phyloP scores from a whole-genome alignment of 1,140 invertebrate species.

The Helicorthomorpha holstii region DNA sequence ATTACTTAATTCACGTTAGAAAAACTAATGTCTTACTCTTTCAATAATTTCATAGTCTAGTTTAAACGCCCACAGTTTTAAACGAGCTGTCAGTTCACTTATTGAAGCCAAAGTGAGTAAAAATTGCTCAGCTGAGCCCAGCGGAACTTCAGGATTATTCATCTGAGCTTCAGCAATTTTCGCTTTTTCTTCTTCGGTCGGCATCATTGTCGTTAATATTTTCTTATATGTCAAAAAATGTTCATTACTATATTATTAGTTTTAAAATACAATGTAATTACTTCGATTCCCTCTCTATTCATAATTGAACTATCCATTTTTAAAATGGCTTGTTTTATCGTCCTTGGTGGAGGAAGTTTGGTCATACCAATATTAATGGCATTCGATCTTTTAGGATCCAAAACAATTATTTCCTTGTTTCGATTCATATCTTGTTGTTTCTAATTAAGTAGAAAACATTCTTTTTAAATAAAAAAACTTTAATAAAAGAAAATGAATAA shows the following conservation, averaged over 20 bases:
- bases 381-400: slow-evolving; percentile 95
- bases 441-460: slow-evolving; percentile 28
- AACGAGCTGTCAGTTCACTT: slow-evolving; percentile 78
- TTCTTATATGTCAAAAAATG: slow-evolving; percentile 38
- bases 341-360: slow-evolving; percentile 80
- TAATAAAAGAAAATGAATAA: not conserved
- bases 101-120: slow-evolving; percentile 88
- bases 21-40: slow-evolving; percentile 39
- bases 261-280: slow-evolving; percentile 18
- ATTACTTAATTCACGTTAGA: not conserved
- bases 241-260: not conserved
- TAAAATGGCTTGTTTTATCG: slow-evolving; percentile 94
- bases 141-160: slow-evolving; percentile 83
- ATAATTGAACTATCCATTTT: slow-evolving; percentile 99
- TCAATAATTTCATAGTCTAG: slow-evolving; percentile 94
- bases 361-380: slow-evolving; percentile 99
- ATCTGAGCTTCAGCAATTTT: slow-evolving; percentile 92
- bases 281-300: slow-evolving; percentile 93
- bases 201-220: slow-evolving; percentile 87
- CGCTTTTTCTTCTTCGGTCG: slow-evolving; percentile 86
- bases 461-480: not conserved
- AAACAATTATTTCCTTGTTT: slow-evolving; percentile 86
- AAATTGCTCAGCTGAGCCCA: slow-evolving; percentile 97
- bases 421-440: slow-evolving; percentile 85
- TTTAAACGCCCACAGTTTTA: slow-evolving; percentile 97